Percentiles rank a stretch among this genome's conserved stretches.
Conservation (phyloP, 2,888 invertebrate genomes). For the Harpalus rubripes region DNA sequence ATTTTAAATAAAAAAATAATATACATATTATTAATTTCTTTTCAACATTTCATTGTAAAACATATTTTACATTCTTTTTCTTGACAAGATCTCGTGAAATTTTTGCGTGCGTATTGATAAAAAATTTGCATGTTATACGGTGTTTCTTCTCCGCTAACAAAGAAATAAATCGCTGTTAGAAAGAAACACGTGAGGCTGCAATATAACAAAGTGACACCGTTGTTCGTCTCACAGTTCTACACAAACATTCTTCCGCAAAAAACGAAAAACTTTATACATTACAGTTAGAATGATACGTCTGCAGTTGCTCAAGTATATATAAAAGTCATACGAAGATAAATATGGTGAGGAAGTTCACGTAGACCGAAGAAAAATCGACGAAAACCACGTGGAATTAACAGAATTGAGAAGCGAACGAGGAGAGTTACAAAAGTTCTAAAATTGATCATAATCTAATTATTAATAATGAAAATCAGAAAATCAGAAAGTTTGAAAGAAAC, state of each 20-base stretch:
- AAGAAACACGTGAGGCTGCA: constrained; percentile 33
- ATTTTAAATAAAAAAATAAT: too few species aligned
- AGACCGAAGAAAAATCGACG: not conserved
- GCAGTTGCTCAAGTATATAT: constrained; percentile 57
- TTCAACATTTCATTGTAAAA: too few species aligned
- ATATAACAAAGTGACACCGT: constrained; percentile 58
- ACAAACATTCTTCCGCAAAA: constrained; percentile 39
- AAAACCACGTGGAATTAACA: not conserved
- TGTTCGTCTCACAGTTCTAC: constrained; percentile 29
- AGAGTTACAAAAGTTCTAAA: not conserved
- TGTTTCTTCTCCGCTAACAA: constrained; percentile 23
- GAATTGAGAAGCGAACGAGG: not conserved
- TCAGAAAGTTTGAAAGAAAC: not conserved
- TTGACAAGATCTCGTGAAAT: too few species aligned
- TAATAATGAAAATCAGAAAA: not conserved
- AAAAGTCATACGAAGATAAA: constrained; percentile 61
- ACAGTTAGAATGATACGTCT: constrained; percentile 48
- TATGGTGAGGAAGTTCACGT: constrained; percentile 7
- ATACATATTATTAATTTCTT: too few species aligned
- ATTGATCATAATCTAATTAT: not conserved
- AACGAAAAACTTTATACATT: constrained; percentile 57
- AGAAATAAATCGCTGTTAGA: constrained; percentile 32
- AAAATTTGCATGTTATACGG: constrained; percentile 1
- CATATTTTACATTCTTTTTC: too few species aligned
- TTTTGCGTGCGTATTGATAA: not conserved